These are phyloP conservation scores for Cerceris rybyensis DNA, from an alignment of 2,888 invertebrate genomes.

Conservation along the genomic window DNA sequence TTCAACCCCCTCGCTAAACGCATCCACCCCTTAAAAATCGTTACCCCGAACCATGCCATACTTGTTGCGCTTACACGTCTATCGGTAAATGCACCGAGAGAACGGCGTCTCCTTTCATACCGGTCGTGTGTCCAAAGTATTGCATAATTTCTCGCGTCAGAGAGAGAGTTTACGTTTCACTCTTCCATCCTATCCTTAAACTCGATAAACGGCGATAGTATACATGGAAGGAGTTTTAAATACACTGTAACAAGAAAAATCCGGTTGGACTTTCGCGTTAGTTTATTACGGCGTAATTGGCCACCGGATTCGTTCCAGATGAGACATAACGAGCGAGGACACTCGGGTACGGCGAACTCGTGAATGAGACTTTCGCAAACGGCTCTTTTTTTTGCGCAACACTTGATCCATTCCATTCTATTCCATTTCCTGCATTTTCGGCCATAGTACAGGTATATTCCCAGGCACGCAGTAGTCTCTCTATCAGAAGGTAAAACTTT, in stretches of 20 bases:
- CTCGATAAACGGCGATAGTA: neutral
- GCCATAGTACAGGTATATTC: neutral
- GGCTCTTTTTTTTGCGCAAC: conserved; percentile 59
- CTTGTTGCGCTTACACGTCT: neutral
- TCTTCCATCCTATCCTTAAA: neutral
- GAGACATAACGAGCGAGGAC: neutral
- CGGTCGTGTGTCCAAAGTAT: neutral
- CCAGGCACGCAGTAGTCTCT: conserved; percentile 19
- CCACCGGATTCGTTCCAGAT: conserved; percentile 43
- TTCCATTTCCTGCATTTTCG: conserved; percentile 48
- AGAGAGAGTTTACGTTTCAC: neutral
- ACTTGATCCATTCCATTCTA: conserved; percentile 39
- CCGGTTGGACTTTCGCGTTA: conserved; percentile 56
- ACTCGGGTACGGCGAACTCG: conserved; percentile 6
- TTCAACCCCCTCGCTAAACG: too few species aligned
- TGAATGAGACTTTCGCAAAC: conserved; percentile 64
- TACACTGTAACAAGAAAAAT: conserved; percentile 37
- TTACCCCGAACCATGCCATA: conserved; percentile 4
- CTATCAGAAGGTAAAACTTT: conserved; percentile 57
- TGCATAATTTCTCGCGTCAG: conserved; percentile 6
- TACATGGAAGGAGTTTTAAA: conserved; percentile 5
- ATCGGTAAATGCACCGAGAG: neutral
- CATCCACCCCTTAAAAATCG: conserved; percentile 4
- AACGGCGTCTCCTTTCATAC: neutral
- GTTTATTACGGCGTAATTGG: conserved; percentile 58